These are phyloP conservation scores for Anastrepha ludens DNA, from an alignment of 1,140 invertebrate genomes.

Conservation along the genomic window DNA sequence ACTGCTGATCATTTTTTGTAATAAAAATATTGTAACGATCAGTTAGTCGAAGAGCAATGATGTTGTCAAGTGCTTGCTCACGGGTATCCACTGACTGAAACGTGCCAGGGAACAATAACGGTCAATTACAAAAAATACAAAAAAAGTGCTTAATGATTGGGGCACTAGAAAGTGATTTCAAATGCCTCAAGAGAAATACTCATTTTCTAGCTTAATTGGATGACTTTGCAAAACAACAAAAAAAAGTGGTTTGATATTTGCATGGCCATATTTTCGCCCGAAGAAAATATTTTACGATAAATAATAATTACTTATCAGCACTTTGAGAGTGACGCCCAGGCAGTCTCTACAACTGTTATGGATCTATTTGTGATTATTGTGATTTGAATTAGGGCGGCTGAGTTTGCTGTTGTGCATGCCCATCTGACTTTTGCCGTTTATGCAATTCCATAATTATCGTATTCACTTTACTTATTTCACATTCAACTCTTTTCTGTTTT, in stretches of 20 bases:
- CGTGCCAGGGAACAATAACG: not conserved
- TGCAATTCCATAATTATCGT: not conserved
- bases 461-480: not conserved
- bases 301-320: too few species aligned
- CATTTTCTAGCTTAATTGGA: not conserved
- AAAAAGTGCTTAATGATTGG: not conserved
- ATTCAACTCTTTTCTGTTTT: not conserved
- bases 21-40: too few species aligned
- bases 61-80: not conserved
- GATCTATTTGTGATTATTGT: not conserved
- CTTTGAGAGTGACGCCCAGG: not conserved
- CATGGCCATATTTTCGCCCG: not conserved
- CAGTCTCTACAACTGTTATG: not conserved
- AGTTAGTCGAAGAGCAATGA: not conserved
- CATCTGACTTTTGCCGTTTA: too few species aligned
- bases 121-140: not conserved
- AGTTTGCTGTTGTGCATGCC: too few species aligned
- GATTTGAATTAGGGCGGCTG: not conserved
- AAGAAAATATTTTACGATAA: not conserved
- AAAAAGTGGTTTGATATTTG: not conserved
- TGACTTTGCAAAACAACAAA: not conserved
- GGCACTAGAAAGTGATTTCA: conserved; percentile 18
- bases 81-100: not conserved
- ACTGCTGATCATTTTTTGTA: too few species aligned
- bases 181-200: not conserved